phyloP scores from a whole-genome alignment of 1,140 invertebrate species.

The Drosophila truncata region DNA sequence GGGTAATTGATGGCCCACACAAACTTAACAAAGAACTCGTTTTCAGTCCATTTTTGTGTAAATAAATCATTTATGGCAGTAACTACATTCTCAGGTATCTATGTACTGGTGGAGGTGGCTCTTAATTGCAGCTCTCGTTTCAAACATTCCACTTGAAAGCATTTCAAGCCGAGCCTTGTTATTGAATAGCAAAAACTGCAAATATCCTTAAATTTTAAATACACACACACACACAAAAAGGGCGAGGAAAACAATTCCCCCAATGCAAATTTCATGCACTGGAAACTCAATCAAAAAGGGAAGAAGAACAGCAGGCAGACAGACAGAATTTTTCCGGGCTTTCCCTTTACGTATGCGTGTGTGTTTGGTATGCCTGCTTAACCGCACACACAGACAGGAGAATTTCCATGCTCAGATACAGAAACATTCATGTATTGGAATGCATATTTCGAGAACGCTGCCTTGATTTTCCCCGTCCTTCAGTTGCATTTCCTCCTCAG shows the following conservation, averaged over 20 bases:
- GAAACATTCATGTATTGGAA: slow-evolving; percentile 12
- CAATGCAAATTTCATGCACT: slow-evolving; percentile 65
- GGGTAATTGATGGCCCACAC: slow-evolving; percentile 5
- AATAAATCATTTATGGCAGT: slow-evolving; percentile 31
- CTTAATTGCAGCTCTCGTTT: slow-evolving; percentile 35
- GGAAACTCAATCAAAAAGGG: slow-evolving; percentile 51
- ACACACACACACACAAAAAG: slow-evolving; percentile 30
- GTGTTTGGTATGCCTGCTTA: slow-evolving; percentile 53
- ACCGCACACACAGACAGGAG: slow-evolving; percentile 33
- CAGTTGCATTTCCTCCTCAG: slow-evolving; percentile 8
- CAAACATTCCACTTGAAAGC: slow-evolving; percentile 31
- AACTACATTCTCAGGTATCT: slow-evolving; percentile 17
- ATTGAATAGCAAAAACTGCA: slow-evolving; percentile 16
- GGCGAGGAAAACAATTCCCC: slow-evolving; percentile 57
- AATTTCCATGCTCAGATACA: slow-evolving; percentile 16
- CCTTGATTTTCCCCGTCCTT: slow-evolving; percentile 54
- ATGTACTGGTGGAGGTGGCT: slow-evolving; percentile 6
- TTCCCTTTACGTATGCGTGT: slow-evolving; percentile 35
- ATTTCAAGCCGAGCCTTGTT: slow-evolving; percentile 4
- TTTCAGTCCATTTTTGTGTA: slow-evolving; percentile 6
- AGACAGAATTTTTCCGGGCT: slow-evolving; percentile 28
- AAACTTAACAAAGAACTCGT: slow-evolving; percentile 9
- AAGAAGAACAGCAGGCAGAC: slow-evolving; percentile 15
- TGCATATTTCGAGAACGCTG: slow-evolving; percentile 47
- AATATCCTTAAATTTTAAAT: slow-evolving; percentile 35